phyloP scores from a whole-genome alignment of 2,797 vertebrate species.

The Meriones psammophilus region DNA sequence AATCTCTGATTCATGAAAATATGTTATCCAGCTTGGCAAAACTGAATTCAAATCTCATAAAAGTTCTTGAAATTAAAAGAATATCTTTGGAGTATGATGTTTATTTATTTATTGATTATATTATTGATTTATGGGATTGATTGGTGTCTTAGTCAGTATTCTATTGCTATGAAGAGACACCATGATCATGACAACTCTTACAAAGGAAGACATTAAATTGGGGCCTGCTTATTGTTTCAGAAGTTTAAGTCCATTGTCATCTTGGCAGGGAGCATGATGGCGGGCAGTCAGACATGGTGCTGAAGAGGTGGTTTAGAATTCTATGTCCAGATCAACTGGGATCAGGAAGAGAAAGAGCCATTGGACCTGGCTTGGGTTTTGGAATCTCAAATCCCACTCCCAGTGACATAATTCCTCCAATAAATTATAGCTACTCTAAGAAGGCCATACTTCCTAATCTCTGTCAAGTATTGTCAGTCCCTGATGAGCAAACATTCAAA shows the following conservation, averaged over 20 bases:
- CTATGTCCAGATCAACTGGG: not conserved
- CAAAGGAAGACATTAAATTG: not conserved
- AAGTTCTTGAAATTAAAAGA: not conserved
- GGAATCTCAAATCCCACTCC: not conserved
- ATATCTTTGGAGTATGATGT: not conserved
- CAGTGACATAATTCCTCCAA: not conserved
- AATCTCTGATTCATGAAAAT: slow-evolving; percentile 6
- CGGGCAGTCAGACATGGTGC: not conserved
- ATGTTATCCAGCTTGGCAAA: not conserved
- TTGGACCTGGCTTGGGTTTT: too few species aligned
- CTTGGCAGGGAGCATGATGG: not conserved
- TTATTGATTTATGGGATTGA: not conserved
- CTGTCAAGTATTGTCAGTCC: not conserved
- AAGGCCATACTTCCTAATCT: not conserved
- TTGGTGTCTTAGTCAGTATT: too few species aligned
- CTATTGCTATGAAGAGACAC: not conserved
- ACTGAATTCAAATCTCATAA: not conserved
- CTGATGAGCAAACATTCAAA: not conserved
- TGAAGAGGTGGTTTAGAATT: not conserved
- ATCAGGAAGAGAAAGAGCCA: not conserved
- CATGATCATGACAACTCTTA: not conserved
- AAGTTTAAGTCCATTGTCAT: not conserved
- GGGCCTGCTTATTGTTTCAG: not conserved
- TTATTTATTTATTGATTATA: not conserved
- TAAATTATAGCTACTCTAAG: not conserved